Evolutionary conservation across 1,140 invertebrate species (phyloP).

Genomic region (Euura saliciscinereae): DNA sequence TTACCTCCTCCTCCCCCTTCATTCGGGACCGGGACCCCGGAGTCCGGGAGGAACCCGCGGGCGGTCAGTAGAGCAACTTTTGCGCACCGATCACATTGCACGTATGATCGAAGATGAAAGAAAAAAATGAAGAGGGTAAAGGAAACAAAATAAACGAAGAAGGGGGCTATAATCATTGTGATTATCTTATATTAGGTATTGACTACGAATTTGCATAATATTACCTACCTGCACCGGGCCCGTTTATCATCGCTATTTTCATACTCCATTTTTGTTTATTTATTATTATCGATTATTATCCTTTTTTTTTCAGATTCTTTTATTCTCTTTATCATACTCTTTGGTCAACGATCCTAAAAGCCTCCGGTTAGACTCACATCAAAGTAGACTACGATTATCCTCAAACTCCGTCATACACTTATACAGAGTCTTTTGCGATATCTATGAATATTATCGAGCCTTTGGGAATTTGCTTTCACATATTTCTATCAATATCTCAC

Average conservation of each 20-base stretch:
- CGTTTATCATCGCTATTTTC: slow-evolving; percentile 24
- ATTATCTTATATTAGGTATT: slow-evolving; percentile 62
- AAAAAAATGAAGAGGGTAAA: slow-evolving; percentile 28
- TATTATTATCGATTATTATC: slow-evolving; percentile 9
- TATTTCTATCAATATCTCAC: too few species aligned
- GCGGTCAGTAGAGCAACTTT: neutral
- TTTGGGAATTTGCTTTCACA: too few species aligned
- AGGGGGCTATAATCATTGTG: slow-evolving; percentile 54
- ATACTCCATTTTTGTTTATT: slow-evolving; percentile 26
- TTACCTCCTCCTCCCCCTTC: too few species aligned
- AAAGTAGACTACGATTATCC: too few species aligned
- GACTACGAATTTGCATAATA: slow-evolving; percentile 60
- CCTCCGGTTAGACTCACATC: too few species aligned
- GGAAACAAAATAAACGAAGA: slow-evolving; percentile 19
- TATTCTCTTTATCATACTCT: too few species aligned
- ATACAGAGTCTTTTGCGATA: too few species aligned
- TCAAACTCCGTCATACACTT: too few species aligned
- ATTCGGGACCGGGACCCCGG: slow-evolving; percentile 30
- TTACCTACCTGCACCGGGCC: slow-evolving; percentile 42
- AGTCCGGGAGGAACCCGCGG: slow-evolving; percentile 29
- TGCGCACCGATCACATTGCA: too few species aligned
- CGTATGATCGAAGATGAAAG: slow-evolving; percentile 16
- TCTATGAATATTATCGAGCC: too few species aligned
- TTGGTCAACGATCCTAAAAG: too few species aligned
- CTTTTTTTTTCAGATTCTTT: slow-evolving; percentile 1